Evolutionary conservation across 1,140 invertebrate species (phyloP), one percentile per base, ranked within the genome.

Genomic region (Caenorhabditis briggsae): DNA sequence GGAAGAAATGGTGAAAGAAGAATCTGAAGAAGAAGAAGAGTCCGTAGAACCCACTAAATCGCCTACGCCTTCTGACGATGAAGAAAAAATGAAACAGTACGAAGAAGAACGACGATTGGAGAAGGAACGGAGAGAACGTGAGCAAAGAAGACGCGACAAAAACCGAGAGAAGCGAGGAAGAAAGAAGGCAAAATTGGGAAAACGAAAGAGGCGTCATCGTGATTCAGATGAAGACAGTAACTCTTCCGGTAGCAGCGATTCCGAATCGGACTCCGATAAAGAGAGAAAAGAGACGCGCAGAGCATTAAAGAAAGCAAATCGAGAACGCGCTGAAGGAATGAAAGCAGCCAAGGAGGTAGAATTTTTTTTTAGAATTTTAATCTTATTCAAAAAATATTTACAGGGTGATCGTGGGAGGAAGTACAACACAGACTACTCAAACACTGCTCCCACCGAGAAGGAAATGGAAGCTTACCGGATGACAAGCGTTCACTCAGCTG

Each of bases 401-500:
- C 56, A 86, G 87, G 88, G 83, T 56, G 88, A 89, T 43, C 87
- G 88, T 33, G 25, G 41, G 16, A 78, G 88, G 7, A 82, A 83
- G 16, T 89, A 89, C 48, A 82, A 89, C 58, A 58, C 82, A 3
- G 82, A 83, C 25, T 86, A 89, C 18, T 84, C 58, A 5, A 55
- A 50, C 43, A 53, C 41, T 48, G 83, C 25, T 8, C 83, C 83
- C 12, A 46, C 46, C 16, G 50, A 25, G 41, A 53, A 55, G 20
- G 58, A 84, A 65, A 70, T 83, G 41, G 87, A 89, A 61, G 87
- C 88, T 2, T 89, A 89, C n/a, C 70, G 84, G 16, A 16, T 88
- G 48, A 89, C 82, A 7, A 82, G 78, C 41, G 85, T 89, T 33
- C 88, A 89, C 53, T 87, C 89, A 11, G 58, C 88, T 6, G 89